A percentile compares a stretch with the other conserved stretches of the same genome.
These are phyloP conservation scores for Xylophagus ater DNA, from an alignment of 2,888 invertebrate genomes.

Conservation along the genomic window DNA sequence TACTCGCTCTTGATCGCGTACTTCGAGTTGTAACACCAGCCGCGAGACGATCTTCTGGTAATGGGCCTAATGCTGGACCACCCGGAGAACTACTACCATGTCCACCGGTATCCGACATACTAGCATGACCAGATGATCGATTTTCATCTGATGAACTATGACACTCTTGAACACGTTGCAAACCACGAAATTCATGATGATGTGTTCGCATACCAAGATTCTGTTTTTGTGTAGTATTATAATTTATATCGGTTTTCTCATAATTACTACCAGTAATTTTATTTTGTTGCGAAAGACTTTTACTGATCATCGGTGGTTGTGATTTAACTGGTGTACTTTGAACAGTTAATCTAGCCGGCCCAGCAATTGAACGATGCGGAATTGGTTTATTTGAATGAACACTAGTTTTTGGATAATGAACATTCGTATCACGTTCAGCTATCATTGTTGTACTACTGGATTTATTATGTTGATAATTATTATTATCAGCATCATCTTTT, in stretches of 20 bases:
- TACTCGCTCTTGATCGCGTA: slow-evolving; percentile 48
- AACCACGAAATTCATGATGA: slow-evolving; percentile 36
- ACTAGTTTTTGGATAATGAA: slow-evolving; percentile 4
- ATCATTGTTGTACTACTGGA: slow-evolving; percentile 15
- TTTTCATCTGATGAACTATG: slow-evolving; percentile 83
- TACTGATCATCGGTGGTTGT: slow-evolving; percentile 49
- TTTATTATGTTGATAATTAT: slow-evolving; percentile 6
- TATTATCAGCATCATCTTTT: slow-evolving; percentile 3
- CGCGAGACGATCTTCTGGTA: slow-evolving; percentile 50
- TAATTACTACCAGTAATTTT: slow-evolving; percentile 4
- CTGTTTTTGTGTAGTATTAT: slow-evolving; percentile 18
- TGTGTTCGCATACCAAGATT: slow-evolving; percentile 29
- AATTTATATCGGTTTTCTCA: not conserved
- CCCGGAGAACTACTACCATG: slow-evolving; percentile 50
- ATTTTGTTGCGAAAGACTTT: slow-evolving; percentile 27
- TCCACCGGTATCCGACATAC: slow-evolving; percentile 84
- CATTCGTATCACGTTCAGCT: slow-evolving; percentile 19
- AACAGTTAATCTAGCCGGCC: slow-evolving; percentile 47
- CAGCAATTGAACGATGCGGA: slow-evolving; percentile 37
- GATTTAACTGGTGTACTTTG: slow-evolving; percentile 51
- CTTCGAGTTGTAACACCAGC: slow-evolving; percentile 55
- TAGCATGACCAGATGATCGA: slow-evolving; percentile 84
- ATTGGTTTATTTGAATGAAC: slow-evolving; percentile 22
- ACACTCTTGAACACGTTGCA: slow-evolving; percentile 54
- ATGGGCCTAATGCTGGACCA: slow-evolving; percentile 39